A percentile compares a stretch with the other conserved stretches of the same genome.
phyloP scores from a whole-genome alignment of 2,113 vertebrate species.

The Leptosomus discolor region DNA sequence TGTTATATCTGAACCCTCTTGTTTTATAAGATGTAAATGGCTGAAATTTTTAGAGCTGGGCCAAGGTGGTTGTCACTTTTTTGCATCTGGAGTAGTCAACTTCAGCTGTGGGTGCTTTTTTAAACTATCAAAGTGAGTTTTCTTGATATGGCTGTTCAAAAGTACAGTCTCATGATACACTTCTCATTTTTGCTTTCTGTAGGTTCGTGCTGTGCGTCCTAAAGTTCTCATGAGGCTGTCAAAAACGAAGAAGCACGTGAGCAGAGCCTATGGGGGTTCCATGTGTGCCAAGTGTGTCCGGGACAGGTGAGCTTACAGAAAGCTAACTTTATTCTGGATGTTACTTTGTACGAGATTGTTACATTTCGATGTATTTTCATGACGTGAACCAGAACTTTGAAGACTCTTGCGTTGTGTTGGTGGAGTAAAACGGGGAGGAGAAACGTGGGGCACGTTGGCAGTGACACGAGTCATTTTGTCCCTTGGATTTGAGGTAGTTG shows the following conservation, averaged over 20 bases:
- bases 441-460: fast-evolving
- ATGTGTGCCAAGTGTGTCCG: slow-evolving; percentile 99
- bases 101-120: neutral
- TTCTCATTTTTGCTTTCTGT: neutral
- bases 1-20: neutral
- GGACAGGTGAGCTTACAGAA: slow-evolving; percentile 83
- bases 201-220: slow-evolving; percentile 95
- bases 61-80: neutral
- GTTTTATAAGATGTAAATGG: neutral
- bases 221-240: slow-evolving; percentile 98
- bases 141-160: neutral
- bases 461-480: fast-evolving
- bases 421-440: neutral
- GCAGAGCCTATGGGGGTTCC: slow-evolving; percentile 95
- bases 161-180: fast-evolving
- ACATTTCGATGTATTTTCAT: fast-evolving
- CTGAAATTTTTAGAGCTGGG: neutral
- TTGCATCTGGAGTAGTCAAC: neutral
- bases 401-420: neutral
- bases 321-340: neutral
- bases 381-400: fast-evolving
- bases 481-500: neutral
- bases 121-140: neutral
- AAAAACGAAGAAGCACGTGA: slow-evolving; percentile 97
- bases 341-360: fast-evolving